A percentile compares a stretch with the other conserved stretches of the same genome.
Conservation (phyloP, 2,888 invertebrate genomes). For the Cenopis cana region DNA sequence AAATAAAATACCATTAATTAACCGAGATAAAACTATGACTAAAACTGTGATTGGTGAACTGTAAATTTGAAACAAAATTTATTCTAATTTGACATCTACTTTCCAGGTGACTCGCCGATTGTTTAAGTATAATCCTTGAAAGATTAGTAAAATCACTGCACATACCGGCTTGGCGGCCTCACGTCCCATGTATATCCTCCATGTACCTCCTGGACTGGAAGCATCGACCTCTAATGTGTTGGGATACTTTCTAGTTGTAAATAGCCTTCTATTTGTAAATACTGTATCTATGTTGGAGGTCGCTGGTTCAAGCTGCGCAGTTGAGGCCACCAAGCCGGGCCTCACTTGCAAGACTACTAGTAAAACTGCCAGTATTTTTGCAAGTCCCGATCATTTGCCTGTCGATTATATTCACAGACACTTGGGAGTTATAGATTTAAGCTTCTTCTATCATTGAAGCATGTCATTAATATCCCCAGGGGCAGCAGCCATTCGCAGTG, state of each 20-base stretch:
- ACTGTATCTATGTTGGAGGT: constrained; percentile 19
- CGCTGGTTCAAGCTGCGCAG: constrained; percentile 57
- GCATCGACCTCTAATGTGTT: constrained; percentile 49
- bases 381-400: constrained; percentile 80
- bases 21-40: constrained; percentile 8
- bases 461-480: constrained; percentile 78
- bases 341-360: constrained; percentile 78
- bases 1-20: constrained; percentile 47
- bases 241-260: not conserved
- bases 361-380: constrained; percentile 73
- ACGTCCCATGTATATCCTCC: constrained; percentile 52
- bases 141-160: constrained; percentile 76
- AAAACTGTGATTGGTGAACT: constrained; percentile 70
- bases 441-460: constrained; percentile 81
- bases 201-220: constrained; percentile 54
- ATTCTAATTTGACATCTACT: constrained; percentile 84
- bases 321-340: constrained; percentile 70
- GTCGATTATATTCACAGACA: constrained; percentile 77
- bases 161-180: constrained; percentile 73
- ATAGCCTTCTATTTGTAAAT: not conserved
- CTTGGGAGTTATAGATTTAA: constrained; percentile 81
- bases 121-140: constrained; percentile 81
- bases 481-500: constrained; percentile 62
- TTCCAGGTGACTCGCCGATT: constrained; percentile 84
- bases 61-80: constrained; percentile 79